Evolutionary conservation across 2,888 invertebrate species (phyloP), one percentile per base, ranked within the genome.

Genomic region (Steinernema carpocapsae): DNA sequence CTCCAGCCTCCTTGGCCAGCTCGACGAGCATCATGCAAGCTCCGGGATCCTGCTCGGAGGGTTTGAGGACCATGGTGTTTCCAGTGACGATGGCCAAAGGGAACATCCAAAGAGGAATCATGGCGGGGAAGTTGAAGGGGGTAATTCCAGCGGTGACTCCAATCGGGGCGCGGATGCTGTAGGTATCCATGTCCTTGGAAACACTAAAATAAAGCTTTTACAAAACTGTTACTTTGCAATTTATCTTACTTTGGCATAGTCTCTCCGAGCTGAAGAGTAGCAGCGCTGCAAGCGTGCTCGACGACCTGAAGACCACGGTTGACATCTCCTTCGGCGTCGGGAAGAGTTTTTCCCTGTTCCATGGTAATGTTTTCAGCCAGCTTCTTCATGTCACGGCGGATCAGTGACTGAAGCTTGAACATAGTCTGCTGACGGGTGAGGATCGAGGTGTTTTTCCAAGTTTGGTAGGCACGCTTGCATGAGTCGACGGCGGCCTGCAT

Each of bases 81-180:
- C 99, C 99, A 73, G 95, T 94, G 6, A 94, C 91, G 37, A 90
- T 79, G 0, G 91, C 90, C 83, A 91, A 93, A 10, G 91, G 91
- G 86, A 91, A 91, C 91, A 91, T 91, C 97, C 99, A 99, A 3
- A 99, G 91, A 0, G 99, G 99, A 83, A 99, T 96, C 99, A 99
- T 99, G 42, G 97, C 97, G 0, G 99, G 99, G 89, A 97, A 99
- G 89, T 97, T 97, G 89, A 97, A 97, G 0, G 97, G 97, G n/a
- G 95, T 93, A 84, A 97, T 95, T 71, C 97, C 96, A 86, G 93
- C 94, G 24, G 93, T 93, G 0, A 96, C 94, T 52, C 99, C 99
- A 0, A 99, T 90, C 0, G 99, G 99, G 70, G 94, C 90, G 82
- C 94, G 92, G 88, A 94, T 93, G 12, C 95, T 94, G 82, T 93